Conservation (phyloP, 2,113 vertebrate genomes). For the Callospermophilus lateralis region DNA sequence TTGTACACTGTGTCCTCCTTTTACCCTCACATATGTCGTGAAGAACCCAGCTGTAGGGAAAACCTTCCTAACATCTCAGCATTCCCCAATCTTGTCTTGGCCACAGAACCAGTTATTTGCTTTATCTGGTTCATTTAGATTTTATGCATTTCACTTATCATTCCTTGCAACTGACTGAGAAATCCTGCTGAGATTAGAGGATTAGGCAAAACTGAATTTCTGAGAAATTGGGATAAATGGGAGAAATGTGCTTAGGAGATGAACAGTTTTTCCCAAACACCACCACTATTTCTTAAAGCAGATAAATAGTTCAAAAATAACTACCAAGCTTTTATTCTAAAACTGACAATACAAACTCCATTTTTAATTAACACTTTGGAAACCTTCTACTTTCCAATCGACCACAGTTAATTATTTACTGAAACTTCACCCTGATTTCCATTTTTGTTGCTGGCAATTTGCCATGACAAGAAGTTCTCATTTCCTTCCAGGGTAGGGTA, state of each 20-base stretch:
- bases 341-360: not conserved
- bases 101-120: not conserved
- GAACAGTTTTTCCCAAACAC: not conserved
- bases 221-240: not conserved
- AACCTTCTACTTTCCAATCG: not conserved
- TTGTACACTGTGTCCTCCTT: not conserved
- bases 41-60: not conserved
- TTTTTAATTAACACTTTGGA: conserved; percentile 42
- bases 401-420: conserved; percentile 7
- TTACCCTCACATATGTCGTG: not conserved
- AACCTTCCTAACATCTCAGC: not conserved
- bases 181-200: not conserved
- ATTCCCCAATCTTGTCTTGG: not conserved
- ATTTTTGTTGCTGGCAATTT: not conserved
- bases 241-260: not conserved
- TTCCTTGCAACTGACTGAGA: not conserved
- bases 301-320: conserved; percentile 34
- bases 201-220: conserved; percentile 15
- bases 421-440: conserved; percentile 27
- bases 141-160: not conserved
- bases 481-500: not conserved
- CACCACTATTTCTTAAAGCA: conserved; percentile 10
- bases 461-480: not conserved
- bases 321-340: not conserved
- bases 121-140: not conserved